phyloP scores from a whole-genome alignment of 2,888 invertebrate species.

The Lasioglossum villosulum region DNA sequence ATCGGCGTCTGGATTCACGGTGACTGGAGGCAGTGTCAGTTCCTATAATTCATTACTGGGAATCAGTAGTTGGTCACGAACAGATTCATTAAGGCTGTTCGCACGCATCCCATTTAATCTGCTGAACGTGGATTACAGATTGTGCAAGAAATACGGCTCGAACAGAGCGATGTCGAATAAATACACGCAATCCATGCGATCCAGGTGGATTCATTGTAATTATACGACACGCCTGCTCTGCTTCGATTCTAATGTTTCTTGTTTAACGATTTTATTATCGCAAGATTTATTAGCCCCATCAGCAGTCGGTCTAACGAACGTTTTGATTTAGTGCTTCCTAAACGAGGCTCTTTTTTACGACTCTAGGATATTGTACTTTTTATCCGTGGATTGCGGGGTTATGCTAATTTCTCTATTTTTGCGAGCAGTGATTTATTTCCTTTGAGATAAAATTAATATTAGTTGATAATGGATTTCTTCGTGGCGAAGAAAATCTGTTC shows the following conservation, averaged over 20 bases:
- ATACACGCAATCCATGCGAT: constrained; percentile 54
- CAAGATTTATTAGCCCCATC: constrained; percentile 13
- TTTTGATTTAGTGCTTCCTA: background rate
- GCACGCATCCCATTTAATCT: constrained; percentile 60
- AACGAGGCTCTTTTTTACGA: background rate
- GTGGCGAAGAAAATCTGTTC: background rate
- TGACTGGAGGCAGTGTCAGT: constrained; percentile 47
- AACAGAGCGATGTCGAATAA: constrained; percentile 51
- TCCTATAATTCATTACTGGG: constrained; percentile 68
- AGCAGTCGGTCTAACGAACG: constrained; percentile 21
- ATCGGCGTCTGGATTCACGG: constrained; percentile 60
- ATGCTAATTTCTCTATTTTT: background rate
- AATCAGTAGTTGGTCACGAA: constrained; percentile 54
- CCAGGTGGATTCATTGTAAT: constrained; percentile 24
- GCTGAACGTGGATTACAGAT: constrained; percentile 50
- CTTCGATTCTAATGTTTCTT: constrained; percentile 6
- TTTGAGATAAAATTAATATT: background rate
- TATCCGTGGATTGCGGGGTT: background rate
- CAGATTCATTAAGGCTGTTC: constrained; percentile 64
- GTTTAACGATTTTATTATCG: constrained; percentile 23
- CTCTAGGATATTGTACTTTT: background rate
- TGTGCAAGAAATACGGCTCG: constrained; percentile 43
- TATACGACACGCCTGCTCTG: constrained; percentile 22
- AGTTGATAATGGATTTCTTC: background rate
- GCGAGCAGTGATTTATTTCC: background rate